Evolutionary conservation across 2,888 invertebrate species (phyloP), one percentile per base, ranked within the genome.

Genomic region (Halocaridina rubra): DNA sequence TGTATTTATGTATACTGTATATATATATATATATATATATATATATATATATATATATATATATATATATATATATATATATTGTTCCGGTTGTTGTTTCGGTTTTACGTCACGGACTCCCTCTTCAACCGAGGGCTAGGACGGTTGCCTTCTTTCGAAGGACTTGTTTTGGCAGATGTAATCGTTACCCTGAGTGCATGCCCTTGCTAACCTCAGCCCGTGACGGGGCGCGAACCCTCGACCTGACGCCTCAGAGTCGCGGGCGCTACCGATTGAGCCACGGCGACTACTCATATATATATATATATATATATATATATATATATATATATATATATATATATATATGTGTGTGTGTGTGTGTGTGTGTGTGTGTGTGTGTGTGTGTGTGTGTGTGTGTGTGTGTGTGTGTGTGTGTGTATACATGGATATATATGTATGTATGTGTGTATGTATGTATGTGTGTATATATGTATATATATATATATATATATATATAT

Each of bases 361-460:
- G 33, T 72, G 33, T 72, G 13, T 72, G 8, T 32, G n/a, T 72
- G 33, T 72, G 16, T 72, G 7, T 72, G n/a, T 32, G 33, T 29
- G 33, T 1, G 33, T 72, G 33, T 72, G 33, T 72, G 33, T 72
- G 33, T 72, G 33, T 72, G 33, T 72, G 33, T 72, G 33, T 72
- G 33, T 72, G 33, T 72, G 33, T 72, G 10, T 64, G 10, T 64
- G 29, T 7, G 10, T 64, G 10, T 64, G 29, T 64, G 33, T 72
- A 72, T 72, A 72, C 33, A 72, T 72, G 33, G 30, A 72, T 72
- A 72, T 72, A 72, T 72, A 72, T 72, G 33, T 72, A 72, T 72
- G 33, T 76, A 22, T 67, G 13, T 29, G 13, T 29, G 13, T 67
- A 22, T 67, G 13, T 67, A 67, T 22, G 24, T 22, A 67, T 67